A percentile compares a stretch with the other conserved stretches of the same genome.
Conservation (phyloP, 92 coral and sea anemone genomes). For the Porites cylindrica region DNA sequence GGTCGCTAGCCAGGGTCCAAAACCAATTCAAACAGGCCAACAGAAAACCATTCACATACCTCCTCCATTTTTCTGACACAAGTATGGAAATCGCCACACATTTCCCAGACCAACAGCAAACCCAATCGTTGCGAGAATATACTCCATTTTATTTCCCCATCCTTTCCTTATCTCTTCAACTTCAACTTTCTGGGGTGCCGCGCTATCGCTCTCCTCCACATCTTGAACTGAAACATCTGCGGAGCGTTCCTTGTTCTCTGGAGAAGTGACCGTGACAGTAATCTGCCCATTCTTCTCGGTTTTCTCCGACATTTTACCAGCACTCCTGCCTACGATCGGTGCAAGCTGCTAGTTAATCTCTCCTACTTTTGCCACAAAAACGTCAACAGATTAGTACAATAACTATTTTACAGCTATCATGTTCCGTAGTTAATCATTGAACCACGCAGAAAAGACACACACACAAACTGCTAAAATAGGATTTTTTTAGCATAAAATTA, state of each 20-base stretch:
- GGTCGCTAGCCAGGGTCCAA: not conserved
- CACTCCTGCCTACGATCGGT: constrained; percentile 23
- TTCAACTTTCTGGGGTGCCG: not conserved
- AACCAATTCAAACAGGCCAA: not conserved
- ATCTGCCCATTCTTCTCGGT: constrained; percentile 2
- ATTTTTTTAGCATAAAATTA: too few species aligned
- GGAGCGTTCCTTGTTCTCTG: not conserved
- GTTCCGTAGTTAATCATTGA: too few species aligned
- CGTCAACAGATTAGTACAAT: not conserved
- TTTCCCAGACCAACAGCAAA: constrained; percentile 46
- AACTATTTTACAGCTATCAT: not conserved
- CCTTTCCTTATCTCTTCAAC: constrained; percentile 15
- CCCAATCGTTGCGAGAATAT: constrained; percentile 31
- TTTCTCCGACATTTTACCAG: constrained; percentile 30
- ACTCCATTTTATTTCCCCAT: constrained; percentile 39
- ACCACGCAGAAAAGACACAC: too few species aligned
- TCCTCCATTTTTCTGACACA: constrained; percentile 42
- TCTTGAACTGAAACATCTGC: not conserved
- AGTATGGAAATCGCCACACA: constrained; percentile 38
- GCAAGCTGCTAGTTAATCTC: not conserved
- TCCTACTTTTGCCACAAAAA: not conserved
- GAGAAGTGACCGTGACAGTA: constrained; percentile 24
- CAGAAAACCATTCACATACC: constrained; percentile 17
- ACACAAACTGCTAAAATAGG: too few species aligned
- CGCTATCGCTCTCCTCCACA: not conserved